Evolutionary conservation across 2,888 invertebrate species (phyloP), one percentile per base, ranked within the genome.

Genomic region (Ctenicera cuprea): DNA sequence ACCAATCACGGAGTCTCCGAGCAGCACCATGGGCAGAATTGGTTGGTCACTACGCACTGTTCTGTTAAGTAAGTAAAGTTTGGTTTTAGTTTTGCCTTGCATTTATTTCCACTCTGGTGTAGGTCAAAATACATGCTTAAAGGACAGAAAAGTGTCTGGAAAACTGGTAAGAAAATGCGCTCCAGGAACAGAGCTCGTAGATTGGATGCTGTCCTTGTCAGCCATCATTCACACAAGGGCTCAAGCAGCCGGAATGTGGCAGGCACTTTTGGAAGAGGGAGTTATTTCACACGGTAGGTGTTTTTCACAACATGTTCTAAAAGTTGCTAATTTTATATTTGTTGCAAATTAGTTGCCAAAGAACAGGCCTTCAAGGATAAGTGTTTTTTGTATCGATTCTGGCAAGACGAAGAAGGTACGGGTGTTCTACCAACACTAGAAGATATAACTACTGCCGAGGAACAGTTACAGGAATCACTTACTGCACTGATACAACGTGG

Each of bases 341-440:
- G 9, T 22, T 41, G 18, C 1, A 38, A 50, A 43, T 66, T 76
- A 94, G 94, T 94, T 71, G 92, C 92, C 80, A 91, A 92, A 79
- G 94, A 95, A 83, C 93, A 94, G 83, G 92, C 93, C 62, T 95
- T 95, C 88, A 92, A 93, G 86, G 95, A 95, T 89, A 94, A 94
- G 88, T 93, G 93, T 86, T 90, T 94, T 84, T 91, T 94, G 81
- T 95, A 95, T 88, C 92, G 94, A 73, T 95, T 95, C 89, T 91
- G 92, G 84, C 91, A 93, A 85, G 94, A 94, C 85, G 92, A 93
- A 83, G 91, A 92, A 74, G 90, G 90, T 22, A 88, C 89, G 16
- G 88, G 89, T 16, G 86, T 88, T 71, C 80, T 87, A 14, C 91
- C 91, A 37, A 87, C 89, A 22, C 82, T 89, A 70, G 91, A 91